Evolutionary conservation across 2,888 invertebrate genomes (phyloP).

Genomic region (Merodon equestris): DNA sequence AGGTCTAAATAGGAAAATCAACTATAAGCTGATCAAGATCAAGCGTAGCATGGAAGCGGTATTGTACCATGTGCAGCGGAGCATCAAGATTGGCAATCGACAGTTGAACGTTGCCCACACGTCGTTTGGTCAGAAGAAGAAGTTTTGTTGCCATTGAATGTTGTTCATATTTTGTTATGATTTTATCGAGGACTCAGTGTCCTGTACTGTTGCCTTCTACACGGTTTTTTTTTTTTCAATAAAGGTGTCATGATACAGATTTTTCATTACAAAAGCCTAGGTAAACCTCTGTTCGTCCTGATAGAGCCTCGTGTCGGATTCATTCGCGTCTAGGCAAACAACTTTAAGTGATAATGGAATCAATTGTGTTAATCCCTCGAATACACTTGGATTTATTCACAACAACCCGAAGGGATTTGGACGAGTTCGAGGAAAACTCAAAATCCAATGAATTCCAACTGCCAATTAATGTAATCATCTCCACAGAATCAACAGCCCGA

Average conservation of each 20-base stretch:
- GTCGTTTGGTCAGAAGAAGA: conserved; percentile 56
- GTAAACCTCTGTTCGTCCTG: too few species aligned
- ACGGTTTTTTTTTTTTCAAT: not conserved
- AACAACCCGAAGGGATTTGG: too few species aligned
- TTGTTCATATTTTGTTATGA: not conserved
- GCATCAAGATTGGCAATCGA: conserved; percentile 70
- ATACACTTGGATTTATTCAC: not conserved
- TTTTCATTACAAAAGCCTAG: not conserved
- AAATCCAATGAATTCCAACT: too few species aligned
- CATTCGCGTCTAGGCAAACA: too few species aligned
- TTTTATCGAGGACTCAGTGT: too few species aligned
- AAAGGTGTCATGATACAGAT: not conserved
- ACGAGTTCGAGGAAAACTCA: too few species aligned
- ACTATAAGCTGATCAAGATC: conserved; percentile 71
- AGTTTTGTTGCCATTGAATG: conserved; percentile 70
- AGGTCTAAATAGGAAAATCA: conserved; percentile 69
- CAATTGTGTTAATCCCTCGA: not conserved
- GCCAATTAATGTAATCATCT: not conserved
- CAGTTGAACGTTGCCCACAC: conserved; percentile 70
- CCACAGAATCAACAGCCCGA: too few species aligned
- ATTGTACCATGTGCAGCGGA: conserved; percentile 68
- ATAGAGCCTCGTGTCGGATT: too few species aligned
- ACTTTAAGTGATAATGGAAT: too few species aligned
- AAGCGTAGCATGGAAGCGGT: conserved; percentile 71
- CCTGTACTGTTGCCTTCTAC: not conserved